These are phyloP conservation scores for Bothrops jararaca DNA, from an alignment of 2,113 vertebrate genomes.

Conservation along the genomic window DNA sequence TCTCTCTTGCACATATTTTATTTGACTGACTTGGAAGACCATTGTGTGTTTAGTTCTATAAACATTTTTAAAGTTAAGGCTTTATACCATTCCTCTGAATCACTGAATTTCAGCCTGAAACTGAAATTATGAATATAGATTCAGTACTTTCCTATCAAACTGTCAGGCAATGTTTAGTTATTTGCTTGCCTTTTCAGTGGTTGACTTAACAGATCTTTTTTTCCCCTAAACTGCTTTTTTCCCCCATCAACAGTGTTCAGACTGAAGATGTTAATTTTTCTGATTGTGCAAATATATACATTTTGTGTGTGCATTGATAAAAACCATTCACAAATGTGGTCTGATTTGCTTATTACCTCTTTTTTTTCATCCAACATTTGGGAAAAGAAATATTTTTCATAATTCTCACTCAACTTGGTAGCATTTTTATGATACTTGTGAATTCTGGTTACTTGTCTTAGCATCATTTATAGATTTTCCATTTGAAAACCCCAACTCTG, in stretches of 20 bases:
- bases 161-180: conserved; percentile 50
- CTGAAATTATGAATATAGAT: conserved; percentile 29
- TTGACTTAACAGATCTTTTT: conserved; percentile 24
- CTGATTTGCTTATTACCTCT: conserved; percentile 45
- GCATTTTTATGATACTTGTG: conserved; percentile 45
- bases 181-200: conserved; percentile 39
- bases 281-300: conserved; percentile 49
- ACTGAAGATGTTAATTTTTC: conserved; percentile 60
- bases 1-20: conserved; percentile 34
- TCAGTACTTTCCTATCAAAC: conserved; percentile 26
- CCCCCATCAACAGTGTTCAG: conserved; percentile 41
- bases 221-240: conserved; percentile 39
- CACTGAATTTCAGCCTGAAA: conserved; percentile 31
- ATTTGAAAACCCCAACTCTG: background rate
- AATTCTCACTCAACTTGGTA: conserved; percentile 33
- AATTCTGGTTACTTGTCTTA: conserved; percentile 30
- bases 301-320: conserved; percentile 46
- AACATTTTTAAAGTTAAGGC: conserved; percentile 15
- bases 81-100: conserved; percentile 27
- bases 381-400: conserved; percentile 27
- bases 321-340: conserved; percentile 40
- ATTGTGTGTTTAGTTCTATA: conserved; percentile 23
- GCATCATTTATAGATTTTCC: background rate
- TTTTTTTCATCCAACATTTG: conserved; percentile 29
- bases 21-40: conserved; percentile 31